Evolutionary conservation across 1,140 invertebrate genomes (phyloP), one percentile per base, ranked within the genome.

Genomic region (Zaprionus kolodkinae): DNA sequence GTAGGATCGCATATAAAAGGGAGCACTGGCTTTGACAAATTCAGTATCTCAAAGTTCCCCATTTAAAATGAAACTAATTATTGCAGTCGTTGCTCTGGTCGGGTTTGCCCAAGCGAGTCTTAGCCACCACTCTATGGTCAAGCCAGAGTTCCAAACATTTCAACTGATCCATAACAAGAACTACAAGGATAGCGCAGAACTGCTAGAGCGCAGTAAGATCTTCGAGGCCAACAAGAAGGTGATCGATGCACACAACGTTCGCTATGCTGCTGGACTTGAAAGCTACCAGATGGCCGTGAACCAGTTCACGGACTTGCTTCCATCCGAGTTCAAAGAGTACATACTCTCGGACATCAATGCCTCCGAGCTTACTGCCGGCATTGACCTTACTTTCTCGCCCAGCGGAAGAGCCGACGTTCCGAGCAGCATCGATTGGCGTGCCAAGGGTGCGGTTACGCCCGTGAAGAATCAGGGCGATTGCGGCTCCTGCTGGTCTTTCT

Each of bases 401-500:
- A 54, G 35, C 9, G n/a, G 11, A 15, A 40, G 38, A 35, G 36
- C 50, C 10, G 15, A 21, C 21, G 30, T 54, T 25, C 69, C 60
- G 30, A 30, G 30, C 13, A 69, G 55, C 36, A 50, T 62, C 6
- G 65, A 68, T 62, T 74, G 65, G 62, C 50, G 65, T 21, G 36
- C 38, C 9, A 92, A 96, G 61, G 97, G 97, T 40, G 96, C 96
- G 72, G 97, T 99, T n/a, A 99, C 97, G 33, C 94, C 94, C 1
- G 94, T 99, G 36, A 99, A 99, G 93, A 96, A 99, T 94, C 98
- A 99, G 94, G 96, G 63, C 1, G 6, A 1, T 82, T 99, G 98
- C 93, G 97, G 97, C 57, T 97, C 97, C 3, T 98, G 97, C 93
- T 99, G 97, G 97, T 95, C 97, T 25, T 50, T 50, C 45, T 50